Base-by-base conservation (phyloP, 1,140 invertebrate genomes). In the Lepidotrigona ventralis region DNA sequence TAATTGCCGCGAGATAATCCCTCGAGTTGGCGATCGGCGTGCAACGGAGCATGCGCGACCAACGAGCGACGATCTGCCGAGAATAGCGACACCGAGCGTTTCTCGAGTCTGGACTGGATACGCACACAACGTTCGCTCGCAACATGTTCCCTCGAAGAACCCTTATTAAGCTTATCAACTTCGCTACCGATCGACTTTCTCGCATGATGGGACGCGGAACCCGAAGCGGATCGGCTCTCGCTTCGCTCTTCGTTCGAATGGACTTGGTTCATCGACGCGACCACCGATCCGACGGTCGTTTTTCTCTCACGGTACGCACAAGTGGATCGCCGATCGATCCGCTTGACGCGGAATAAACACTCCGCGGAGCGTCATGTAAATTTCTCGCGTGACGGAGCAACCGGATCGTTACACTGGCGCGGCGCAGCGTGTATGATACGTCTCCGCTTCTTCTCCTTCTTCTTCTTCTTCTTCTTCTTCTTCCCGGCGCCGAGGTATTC, bases 351-450 rank as follows among this genome's bases (percentile, higher is more conserved):
- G 78, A 81, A 84, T 79, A n/a, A n/a, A 80, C 72, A 71, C 26
- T 21, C 39, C 39, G 39, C 39, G 26, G 51, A 66, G 72, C 76
- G 84, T 82, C 84, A 66, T 74, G 80, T 85, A 85, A 85, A 85
- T 85, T 83, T 83, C 80, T 71, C 80, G 74, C 80, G 63, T 77
- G 84, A 77, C 69, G 69, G 73, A 60, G 68, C 80, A 82, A 66
- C 70, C 70, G 77, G 78, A 74, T 84, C 71, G 71, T 74, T 58
- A 72, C 70, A 68, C 58, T 23, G 1, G 12, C 58, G 58, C 58
- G 39, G 39, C 26, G 19, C 54, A 46, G 26, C 77, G 58, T n/a
- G 77, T 29, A 46, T 33, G 53, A 69, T 70, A 68, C 64, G 53
- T 85, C 73, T 33, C 54, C 39, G 51, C 21, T 51, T 76, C 58